A percentile compares a stretch with the other conserved stretches of the same genome.
Conservation (phyloP, 2,797 vertebrate species). For the Pseudochirops corinnae region DNA sequence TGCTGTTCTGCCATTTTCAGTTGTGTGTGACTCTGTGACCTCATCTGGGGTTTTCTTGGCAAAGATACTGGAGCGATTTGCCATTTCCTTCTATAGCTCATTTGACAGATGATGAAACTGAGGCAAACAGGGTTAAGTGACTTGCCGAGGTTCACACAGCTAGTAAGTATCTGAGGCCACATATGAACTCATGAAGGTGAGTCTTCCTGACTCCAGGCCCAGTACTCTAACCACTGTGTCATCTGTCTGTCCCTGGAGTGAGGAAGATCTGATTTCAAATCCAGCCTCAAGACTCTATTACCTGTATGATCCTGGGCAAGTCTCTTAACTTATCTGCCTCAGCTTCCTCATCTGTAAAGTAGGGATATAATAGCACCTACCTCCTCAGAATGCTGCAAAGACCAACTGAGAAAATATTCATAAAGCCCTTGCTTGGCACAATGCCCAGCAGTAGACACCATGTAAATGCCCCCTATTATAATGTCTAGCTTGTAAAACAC, state of each 20-base stretch:
- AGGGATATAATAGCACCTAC: not conserved
- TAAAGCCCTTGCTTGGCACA: not conserved
- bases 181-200: not conserved
- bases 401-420: not conserved
- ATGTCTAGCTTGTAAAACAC: not conserved
- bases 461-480: not conserved
- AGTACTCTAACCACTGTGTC: not conserved
- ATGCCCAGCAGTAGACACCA: not conserved
- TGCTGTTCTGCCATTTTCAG: not conserved
- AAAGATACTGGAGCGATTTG: not conserved
- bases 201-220: not conserved
- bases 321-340: not conserved
- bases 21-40: not conserved
- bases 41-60: not conserved
- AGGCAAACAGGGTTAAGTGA: not conserved
- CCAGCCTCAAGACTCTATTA: too few species aligned
- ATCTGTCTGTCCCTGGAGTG: not conserved
- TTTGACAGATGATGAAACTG: not conserved
- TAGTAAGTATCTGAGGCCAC: not conserved
- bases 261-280: not conserved
- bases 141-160: not conserved
- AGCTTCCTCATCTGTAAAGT: not conserved
- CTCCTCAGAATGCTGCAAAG: not conserved
- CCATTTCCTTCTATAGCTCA: not conserved
- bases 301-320: too few species aligned